A percentile compares a stretch with the other conserved stretches of the same genome.
Conservation (phyloP, 2,888 invertebrate species). For the Neoaliturus tenellus region DNA sequence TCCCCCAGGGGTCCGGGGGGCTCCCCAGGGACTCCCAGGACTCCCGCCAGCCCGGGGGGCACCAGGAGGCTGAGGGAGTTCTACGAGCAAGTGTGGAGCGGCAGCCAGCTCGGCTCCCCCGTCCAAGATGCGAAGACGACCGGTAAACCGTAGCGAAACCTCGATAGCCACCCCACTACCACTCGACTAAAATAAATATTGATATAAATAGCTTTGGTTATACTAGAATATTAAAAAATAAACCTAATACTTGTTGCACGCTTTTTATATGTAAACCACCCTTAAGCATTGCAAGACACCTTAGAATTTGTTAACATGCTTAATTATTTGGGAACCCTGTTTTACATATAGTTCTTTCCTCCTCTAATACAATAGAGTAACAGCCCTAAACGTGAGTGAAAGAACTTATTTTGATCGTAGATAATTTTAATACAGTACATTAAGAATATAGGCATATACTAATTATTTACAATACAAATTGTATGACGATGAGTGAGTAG, state of each 20-base stretch:
- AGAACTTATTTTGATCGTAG: too few relatives aligned
- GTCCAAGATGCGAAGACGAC: slow-evolving; percentile 15
- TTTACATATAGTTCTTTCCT: too few relatives aligned
- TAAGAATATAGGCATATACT: too few relatives aligned
- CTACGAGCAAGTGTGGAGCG: slow-evolving; percentile 87
- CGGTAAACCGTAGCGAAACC: slow-evolving; percentile 52
- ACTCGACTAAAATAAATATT: background rate
- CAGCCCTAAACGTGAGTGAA: too few relatives aligned
- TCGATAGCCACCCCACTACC: background rate
- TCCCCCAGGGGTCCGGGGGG: slow-evolving; percentile 37
- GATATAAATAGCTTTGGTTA: background rate
- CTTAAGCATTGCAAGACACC: background rate
- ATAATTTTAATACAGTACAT: too few relatives aligned
- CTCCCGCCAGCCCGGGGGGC: slow-evolving; percentile 46
- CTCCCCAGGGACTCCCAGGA: slow-evolving; percentile 71
- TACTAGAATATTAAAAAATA: background rate
- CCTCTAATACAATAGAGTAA: too few relatives aligned
- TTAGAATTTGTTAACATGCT: too few relatives aligned
- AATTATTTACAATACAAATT: too few relatives aligned
- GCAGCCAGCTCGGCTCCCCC: slow-evolving; percentile 66
- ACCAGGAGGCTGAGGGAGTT: slow-evolving; percentile 80
- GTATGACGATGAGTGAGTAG: too few relatives aligned
- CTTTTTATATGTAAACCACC: background rate
- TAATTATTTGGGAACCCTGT: too few relatives aligned
- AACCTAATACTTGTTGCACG: background rate